phyloP scores from a whole-genome alignment of 2,113 vertebrate species.

The Psittacus erithacus region DNA sequence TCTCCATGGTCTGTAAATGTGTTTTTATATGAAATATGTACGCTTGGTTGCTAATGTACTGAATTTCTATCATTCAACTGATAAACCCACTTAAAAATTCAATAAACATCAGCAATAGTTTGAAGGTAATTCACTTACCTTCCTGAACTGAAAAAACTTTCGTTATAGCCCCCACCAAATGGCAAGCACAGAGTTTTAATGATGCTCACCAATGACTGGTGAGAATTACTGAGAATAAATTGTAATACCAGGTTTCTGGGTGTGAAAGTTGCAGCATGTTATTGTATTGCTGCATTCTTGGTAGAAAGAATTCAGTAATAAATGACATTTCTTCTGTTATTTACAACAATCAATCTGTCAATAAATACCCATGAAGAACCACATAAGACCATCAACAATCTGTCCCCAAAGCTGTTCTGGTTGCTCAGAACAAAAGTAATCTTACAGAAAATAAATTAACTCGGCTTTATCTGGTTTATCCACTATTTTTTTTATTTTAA shows the following conservation, averaged over 20 bases:
- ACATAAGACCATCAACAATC: slow-evolving; percentile 16
- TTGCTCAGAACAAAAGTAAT: slow-evolving; percentile 13
- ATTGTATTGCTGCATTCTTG: not conserved
- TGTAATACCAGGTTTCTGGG: not conserved
- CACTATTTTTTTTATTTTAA: not conserved
- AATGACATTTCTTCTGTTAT: slow-evolving; percentile 25
- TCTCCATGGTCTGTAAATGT: not conserved
- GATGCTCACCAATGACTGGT: not conserved
- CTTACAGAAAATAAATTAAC: not conserved
- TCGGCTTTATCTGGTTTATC: not conserved
- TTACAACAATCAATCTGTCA: slow-evolving; percentile 32
- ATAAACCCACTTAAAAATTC: not conserved
- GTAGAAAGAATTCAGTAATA: not conserved
- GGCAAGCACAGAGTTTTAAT: not conserved
- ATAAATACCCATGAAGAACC: not conserved
- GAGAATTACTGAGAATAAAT: slow-evolving; percentile 9
- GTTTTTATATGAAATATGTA: not conserved
- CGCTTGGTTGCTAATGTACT: not conserved
- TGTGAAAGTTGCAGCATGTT: not conserved
- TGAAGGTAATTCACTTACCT: not conserved
- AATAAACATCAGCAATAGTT: not conserved
- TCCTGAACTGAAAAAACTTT: not conserved
- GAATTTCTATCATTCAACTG: not conserved
- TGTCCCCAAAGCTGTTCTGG: slow-evolving; percentile 29
- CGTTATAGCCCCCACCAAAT: not conserved